Base-by-base conservation (phyloP, 2,113 vertebrate species). In the Hippocampus mohnikei region DNA sequence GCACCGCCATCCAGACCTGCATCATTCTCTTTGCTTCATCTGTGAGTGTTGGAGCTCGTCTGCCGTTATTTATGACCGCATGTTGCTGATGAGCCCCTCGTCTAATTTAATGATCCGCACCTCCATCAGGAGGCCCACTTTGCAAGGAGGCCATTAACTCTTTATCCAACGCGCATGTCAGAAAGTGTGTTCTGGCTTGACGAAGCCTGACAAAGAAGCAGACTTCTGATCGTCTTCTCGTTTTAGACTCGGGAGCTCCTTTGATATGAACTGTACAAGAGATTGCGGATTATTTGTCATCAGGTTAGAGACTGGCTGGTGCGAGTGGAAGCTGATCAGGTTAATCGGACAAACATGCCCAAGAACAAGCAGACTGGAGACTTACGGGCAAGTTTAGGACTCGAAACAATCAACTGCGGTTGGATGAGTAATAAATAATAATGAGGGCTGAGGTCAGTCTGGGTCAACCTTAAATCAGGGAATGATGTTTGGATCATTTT, bases 131-230 rank as follows among this genome's bases (percentile, higher is more conserved):
- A 66, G 52, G 66, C 60, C 67, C 21, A 69, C 59, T 74, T 76
- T 74, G 46, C 48, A 67, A 79, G 53, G 55, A 74, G 73, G 78
- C 75, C 81, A 69, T 50, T 72, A 48, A n/a, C 52, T 79, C 71
- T 85, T 83, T 80, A 76, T 88, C 74, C 81, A 81, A 81, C 20
- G 71, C 73, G 82, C 75, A 88, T 73, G 86, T 81, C 71, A 68
- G 82, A 88, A 77, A 83, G 81, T 85, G 81, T 82, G 64, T 80
- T 41, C 29, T 60, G 69, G 29, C 76, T 69, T 76, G n/a, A n/a
- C 55, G 15, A 20, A 58, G 55, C 64, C 66, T 16, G 29, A 25
- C 37, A 37, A 44, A 76, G 63, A 63, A 44, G 42, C 69, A 29
- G 52, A n/a, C 15, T 27, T 25, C 23, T 16, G 27, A 15, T 29